Evolutionary conservation across 2,797 vertebrate species (phyloP), one percentile per base, ranked within the genome.

Genomic region (Falco cherrug): DNA sequence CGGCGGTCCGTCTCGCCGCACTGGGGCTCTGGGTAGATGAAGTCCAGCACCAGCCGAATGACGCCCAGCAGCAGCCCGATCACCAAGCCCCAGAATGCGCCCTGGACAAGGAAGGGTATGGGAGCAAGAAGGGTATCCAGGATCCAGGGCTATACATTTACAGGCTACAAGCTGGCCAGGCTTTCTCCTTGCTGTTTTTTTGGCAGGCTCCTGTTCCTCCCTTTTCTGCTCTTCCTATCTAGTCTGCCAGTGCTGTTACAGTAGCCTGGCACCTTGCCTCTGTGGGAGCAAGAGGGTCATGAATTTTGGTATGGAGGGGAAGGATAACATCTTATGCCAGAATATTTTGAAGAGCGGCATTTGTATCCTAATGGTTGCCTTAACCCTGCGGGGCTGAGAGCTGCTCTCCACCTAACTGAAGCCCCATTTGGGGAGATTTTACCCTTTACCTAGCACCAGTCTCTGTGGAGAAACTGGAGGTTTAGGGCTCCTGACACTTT

Each of bases 41-140:
- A 99, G 94, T 99, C 99, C 97, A 99, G 84, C 88, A 98, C 92
- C 99, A 99, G 98, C 47, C 99, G 98, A 26, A 98, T 82, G 39
- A 98, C 73, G 3, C 99, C 99, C 16, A 99, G 96, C 75, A 97
- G 47, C 93, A 99, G 97, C 50, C 99, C 99, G 0, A 98, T 15
- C 43, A 96, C 43, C 78, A 99, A 97, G 21, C 98, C 99, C 97
- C 98, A 99, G 98, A 99, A 99, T 1, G 99, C 99, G 0, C 99
- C 99, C 99, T 99, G 76, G 3, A 74, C 39, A 47, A n/a, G 39
- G 39, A 56, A 80, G 53, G 51, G 17, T 22, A 57, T 7, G 14
- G 83, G 50, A 31, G 63, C 48, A 4, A 1, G 25, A 37, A 39
- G 39, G 39, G 39, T 39, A 39, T 39, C 39, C 39, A 39, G 39